Evolutionary conservation across 2,888 invertebrate genomes (phyloP).

Genomic region (Xylota segnis): DNA sequence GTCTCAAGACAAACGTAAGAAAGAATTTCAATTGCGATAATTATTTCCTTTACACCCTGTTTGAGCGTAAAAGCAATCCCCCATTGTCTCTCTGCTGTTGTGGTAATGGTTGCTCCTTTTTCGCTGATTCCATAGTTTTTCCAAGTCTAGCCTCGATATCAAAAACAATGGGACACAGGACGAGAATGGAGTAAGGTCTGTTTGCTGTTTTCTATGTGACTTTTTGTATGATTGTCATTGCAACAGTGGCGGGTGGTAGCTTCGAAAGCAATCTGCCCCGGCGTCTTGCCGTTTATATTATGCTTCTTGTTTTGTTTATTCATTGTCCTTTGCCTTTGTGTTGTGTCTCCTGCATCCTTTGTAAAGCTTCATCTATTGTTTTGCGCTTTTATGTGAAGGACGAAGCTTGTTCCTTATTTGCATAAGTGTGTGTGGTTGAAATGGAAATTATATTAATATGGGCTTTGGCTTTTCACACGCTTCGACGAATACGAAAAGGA

Average conservation of each 20-base stretch:
- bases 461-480: background rate
- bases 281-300: conserved; percentile 38
- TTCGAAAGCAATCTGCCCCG: conserved; percentile 20
- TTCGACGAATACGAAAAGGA: background rate
- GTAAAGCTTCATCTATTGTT: conserved; percentile 34
- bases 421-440: conserved; percentile 5
- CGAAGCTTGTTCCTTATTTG: conserved; percentile 31
- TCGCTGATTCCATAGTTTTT: conserved; percentile 4
- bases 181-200: conserved; percentile 20
- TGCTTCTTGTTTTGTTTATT: conserved; percentile 32
- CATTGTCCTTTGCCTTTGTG: conserved; percentile 24
- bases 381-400: conserved; percentile 59
- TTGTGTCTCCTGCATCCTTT: conserved; percentile 39
- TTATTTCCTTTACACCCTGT: conserved; percentile 19
- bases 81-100: background rate
- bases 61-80: background rate
- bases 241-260: conserved; percentile 37
- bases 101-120: conserved; percentile 39
- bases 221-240: conserved; percentile 18
- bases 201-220: conserved; percentile 23
- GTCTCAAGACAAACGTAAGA: too few species aligned
- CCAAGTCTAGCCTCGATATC: conserved; percentile 36
- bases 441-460: background rate
- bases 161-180: conserved; percentile 35
- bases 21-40: background rate